Base-by-base conservation (phyloP, 2,888 invertebrate species). In the Lepidonotus clava region DNA sequence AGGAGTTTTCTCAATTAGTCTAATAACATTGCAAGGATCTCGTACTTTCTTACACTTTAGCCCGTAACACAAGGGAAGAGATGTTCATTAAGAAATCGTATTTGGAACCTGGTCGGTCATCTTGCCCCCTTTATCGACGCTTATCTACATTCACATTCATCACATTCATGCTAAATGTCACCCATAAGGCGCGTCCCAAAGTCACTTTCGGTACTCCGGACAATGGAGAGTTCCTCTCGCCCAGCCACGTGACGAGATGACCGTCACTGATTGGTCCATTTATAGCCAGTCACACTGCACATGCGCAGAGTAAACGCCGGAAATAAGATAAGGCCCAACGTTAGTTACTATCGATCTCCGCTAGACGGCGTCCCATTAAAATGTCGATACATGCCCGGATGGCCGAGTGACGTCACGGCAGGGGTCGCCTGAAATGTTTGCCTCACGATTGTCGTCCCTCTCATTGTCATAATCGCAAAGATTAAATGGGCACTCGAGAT, bases 301-400 rank as follows among this genome's bases (percentile, higher is more conserved):
- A 61, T 61, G 61, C 61, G 11, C 24, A 4, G 61, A 61, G 61
- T n/a, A 28, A 61, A 11, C 28, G 61, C 61, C 24, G 61, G 61
- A 61, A 61, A 61, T 24, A 61, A 61, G 61, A 61, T 61, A 4
- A 61, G 61, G 11, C 24, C 61, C 28, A 32, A 32, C 61, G 61
- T 61, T 61, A 61, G 61, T 61, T 61, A 61, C 61, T 32, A 61
- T 61, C 61, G 61, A 61, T 61, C 28, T 28, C 1, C 61, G 24
- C 61, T 2, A 61, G 61, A 28, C 28, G 61, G 61, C 28, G 28
- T 32, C 61, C 61, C 61, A 61, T 61, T 61, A 61, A 61, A 61
- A n/a, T 61, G 61, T 61, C 61, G 61, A 61, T 61, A 61, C 61
- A 61, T 61, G 61, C 61, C 61, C 61, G 28, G 61, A 28, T 61